Evolutionary conservation across 2,113 vertebrate species (phyloP), one percentile per base, ranked within the genome.

Genomic region (Chaetodon trifascialis): DNA sequence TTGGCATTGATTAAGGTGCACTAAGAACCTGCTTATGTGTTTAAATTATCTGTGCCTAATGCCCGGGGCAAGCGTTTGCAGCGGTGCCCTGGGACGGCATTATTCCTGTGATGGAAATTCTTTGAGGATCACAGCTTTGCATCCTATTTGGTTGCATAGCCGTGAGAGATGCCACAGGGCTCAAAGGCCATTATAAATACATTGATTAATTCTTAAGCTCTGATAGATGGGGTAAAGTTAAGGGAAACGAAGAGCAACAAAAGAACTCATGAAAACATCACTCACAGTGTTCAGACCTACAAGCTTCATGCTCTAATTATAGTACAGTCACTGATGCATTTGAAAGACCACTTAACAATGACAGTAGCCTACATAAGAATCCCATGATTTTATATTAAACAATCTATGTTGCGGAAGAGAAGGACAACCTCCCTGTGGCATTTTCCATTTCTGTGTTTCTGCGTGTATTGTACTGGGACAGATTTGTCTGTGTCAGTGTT

Each of bases 1-100:
- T 82, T 92, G 94, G 92, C 93, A 89, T 95, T 95, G 95, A 96
- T 95, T 94, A 96, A 95, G 94, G 95, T 91, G 94, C 83, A 75
- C 89, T 91, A 93, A 94, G 94, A 95, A 95, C 91, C 93, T 95
- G 95, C 94, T 95, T 96, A 95, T 95, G 94, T 94, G 94, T 95
- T 95, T 94, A 96, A 96, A 95, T 95, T 94, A 96, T 95, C 94
- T 92, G 90, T 69, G 94, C 92, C 91, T 91, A 76, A 91, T 81
- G 94, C 94, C 95, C 36, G 75, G 93, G 94, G 95, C 93, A 86
- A 92, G 89, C 88, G 87, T 94, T 94, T 91, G 88, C 92, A 91
- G 91, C 90, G 49, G 89, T 86, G 92, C 92, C 92, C 86, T 84
- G 94, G 94, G 94, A 95, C 73, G 64, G 91, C 86, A 93, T 95